Conservation (phyloP, 2,797 vertebrate genomes). For the Chanos chanos region DNA sequence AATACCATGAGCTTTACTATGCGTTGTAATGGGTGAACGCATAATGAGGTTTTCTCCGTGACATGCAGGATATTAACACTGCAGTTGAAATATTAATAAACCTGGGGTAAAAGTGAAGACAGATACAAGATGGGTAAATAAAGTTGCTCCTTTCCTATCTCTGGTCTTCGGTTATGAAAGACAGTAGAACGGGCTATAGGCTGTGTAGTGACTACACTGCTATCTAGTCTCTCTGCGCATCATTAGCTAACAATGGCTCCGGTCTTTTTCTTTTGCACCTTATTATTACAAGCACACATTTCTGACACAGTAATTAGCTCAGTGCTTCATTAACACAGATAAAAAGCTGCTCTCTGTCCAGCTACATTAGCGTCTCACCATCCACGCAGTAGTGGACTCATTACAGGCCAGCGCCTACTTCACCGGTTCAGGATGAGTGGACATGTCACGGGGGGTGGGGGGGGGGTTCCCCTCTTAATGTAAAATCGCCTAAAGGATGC, state of each 20-base stretch:
- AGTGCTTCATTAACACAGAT: conserved; percentile 39
- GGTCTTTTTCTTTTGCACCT: conserved; percentile 27
- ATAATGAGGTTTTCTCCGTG: not conserved
- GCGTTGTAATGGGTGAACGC: not conserved
- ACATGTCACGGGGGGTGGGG: too few species aligned
- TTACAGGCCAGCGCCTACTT: conserved; percentile 39
- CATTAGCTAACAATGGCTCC: conserved; percentile 21
- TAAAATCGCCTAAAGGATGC: too few species aligned
- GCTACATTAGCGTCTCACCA: conserved; percentile 8
- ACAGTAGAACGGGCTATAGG: not conserved
- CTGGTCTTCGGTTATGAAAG: not conserved
- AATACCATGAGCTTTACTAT: not conserved
- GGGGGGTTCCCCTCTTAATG: too few species aligned
- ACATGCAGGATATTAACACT: not conserved
- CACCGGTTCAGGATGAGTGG: too few species aligned
- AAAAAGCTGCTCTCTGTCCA: conserved; percentile 48
- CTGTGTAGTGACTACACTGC: too few species aligned
- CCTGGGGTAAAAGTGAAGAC: not conserved
- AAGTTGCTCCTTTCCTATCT: not conserved
- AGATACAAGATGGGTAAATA: too few species aligned
- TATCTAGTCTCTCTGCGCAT: too few species aligned
- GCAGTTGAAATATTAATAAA: not conserved
- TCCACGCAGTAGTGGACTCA: conserved; percentile 39
- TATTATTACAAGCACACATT: conserved; percentile 41
- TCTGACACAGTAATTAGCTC: conserved; percentile 48